phyloP scores from a whole-genome alignment of 2,113 vertebrate genomes.

The Cyanistes caeruleus region DNA sequence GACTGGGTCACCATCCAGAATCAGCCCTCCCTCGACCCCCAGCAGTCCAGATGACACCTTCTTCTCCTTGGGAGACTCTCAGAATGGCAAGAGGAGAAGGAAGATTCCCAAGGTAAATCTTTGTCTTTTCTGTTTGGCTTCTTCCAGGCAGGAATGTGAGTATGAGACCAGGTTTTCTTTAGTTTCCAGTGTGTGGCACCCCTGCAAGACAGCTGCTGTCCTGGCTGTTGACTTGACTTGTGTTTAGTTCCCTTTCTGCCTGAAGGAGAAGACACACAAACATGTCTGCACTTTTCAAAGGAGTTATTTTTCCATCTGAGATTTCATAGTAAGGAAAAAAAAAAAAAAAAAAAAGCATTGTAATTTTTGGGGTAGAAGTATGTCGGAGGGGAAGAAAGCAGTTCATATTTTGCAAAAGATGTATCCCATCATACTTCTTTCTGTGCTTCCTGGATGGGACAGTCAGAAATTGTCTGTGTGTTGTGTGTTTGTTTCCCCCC shows the following conservation, averaged over 20 bases:
- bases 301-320: neutral
- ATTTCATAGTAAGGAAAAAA: neutral
- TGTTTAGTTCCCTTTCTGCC: neutral
- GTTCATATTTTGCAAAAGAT: neutral
- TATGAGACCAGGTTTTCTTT: neutral
- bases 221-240: neutral
- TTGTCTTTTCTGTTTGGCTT: neutral
- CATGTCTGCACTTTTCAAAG: neutral
- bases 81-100: constrained; percentile 87
- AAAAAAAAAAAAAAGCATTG: neutral
- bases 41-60: constrained; percentile 95
- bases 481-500: neutral
- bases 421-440: neutral
- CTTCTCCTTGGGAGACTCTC: constrained; percentile 89
- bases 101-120: constrained; percentile 93
- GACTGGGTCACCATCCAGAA: constrained; percentile 84
- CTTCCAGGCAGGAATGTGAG: neutral
- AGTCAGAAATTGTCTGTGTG: neutral
- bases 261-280: neutral
- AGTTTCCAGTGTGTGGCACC: neutral
- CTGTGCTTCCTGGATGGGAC: neutral
- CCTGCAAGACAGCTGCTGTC: neutral
- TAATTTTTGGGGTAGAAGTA: neutral
- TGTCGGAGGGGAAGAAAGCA: neutral
- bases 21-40: constrained; percentile 94